Conservation (phyloP, 2,797 vertebrate species). For the Apogon hyalosoma region DNA sequence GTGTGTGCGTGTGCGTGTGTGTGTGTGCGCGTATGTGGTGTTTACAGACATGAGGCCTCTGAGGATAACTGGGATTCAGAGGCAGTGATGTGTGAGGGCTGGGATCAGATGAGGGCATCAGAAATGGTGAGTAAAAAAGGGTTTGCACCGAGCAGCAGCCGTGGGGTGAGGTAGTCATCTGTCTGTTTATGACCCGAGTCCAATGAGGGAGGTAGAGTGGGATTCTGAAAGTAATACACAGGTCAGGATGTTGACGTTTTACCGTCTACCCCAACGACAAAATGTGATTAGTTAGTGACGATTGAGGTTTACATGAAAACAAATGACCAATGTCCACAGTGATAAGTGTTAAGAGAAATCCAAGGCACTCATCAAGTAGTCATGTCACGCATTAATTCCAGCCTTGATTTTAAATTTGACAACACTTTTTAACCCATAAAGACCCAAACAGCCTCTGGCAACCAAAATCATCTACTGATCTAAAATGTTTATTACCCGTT, state of each 20-base stretch:
- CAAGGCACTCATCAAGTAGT: too few relatives aligned
- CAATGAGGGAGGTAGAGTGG: neutral
- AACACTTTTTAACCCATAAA: too few relatives aligned
- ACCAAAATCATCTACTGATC: too few relatives aligned
- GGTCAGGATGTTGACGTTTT: conserved; percentile 35
- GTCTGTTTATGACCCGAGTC: conserved; percentile 20
- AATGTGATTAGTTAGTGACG: neutral
- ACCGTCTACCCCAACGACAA: neutral
- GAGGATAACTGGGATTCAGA: conserved; percentile 57
- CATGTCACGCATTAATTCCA: too few relatives aligned
- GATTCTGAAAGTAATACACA: conserved; percentile 19
- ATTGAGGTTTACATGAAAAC: neutral
- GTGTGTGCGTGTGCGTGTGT: conserved; percentile 13
- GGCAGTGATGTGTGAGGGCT: conserved; percentile 63
- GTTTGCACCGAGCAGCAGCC: conserved; percentile 21
- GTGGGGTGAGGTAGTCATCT: neutral
- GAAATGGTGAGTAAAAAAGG: conserved; percentile 45
- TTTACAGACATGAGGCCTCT: conserved; percentile 61
- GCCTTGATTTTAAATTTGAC: too few relatives aligned
- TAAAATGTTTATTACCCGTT: too few relatives aligned
- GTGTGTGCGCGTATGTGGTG: conserved; percentile 20
- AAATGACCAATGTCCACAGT: too few relatives aligned
- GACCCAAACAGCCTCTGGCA: too few relatives aligned
- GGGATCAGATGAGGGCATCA: conserved; percentile 69
- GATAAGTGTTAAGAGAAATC: too few relatives aligned